Evolutionary conservation across 1,140 invertebrate genomes (phyloP), one percentile per base, ranked within the genome.

Genomic region (Centruroides sculpturatus): DNA sequence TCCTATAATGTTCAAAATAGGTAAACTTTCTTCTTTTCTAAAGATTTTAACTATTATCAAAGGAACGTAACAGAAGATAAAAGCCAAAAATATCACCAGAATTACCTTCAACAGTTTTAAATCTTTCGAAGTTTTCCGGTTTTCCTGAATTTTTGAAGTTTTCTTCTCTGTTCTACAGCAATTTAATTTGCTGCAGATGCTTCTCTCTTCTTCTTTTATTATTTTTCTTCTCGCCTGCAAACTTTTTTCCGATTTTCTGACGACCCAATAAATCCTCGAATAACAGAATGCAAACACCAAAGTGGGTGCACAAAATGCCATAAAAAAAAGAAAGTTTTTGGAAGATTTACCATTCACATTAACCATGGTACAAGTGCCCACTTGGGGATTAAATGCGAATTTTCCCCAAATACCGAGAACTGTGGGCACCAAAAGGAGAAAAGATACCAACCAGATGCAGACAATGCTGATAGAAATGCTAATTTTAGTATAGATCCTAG

Each of bases 191-290:
- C 2, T 23, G 1, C 23, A 23, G 23, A 23, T 23, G 23, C 23
- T 23, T 23, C 23, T 2, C 2, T 23, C 2, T 23, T 23, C 23
- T 23, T 23, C 23, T 23, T 23, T 23, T 23, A 23, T 23, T 23
- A 2, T 6, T 10, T 35, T 9, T 10, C 23, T 23, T 23, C 23
- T 23, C 2, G 23, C 23, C 23, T 23, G 23, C 23, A 23, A 23
- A 2, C 23, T 23, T 23, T 23, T 23, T 23, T 23, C 23, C 23
- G 23, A 23, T 23, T 23, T 23, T 23, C 23, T 23, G 0, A 89
- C 86, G 47, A 89, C 85, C 64, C 82, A 83, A 66, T 88, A 85
- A 68, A 87, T 91, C 61, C 91, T 91, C 73, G 84, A 80, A 73
- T 92, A 92, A 34, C 85, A 89, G 36, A 84, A 75, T 35, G 87